Base-by-base conservation (phyloP, 2,888 invertebrate genomes). In the Platypus cylindrus region DNA sequence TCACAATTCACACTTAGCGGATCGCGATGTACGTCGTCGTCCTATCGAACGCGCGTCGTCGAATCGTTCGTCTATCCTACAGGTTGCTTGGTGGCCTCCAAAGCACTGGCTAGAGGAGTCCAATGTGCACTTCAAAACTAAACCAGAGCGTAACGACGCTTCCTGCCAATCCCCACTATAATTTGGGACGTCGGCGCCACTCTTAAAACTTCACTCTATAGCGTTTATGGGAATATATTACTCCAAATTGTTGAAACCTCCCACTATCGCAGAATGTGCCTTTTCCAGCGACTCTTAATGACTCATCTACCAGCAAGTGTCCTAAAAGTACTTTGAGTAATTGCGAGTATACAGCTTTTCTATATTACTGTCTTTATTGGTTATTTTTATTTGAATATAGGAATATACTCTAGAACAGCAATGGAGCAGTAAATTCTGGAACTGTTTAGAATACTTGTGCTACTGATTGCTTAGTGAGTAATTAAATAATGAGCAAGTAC, bases 71-170 rank as follows among this genome's bases (percentile, higher is more conserved):
- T 58, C 55, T 55, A 47, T 55, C 55, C 58, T 58, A 59, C 58
- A 56, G 55, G 54, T 62, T 57, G 57, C 60, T 58, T 58, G 51
- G 59, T 58, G 53, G 59, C 60, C 59, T 60, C 56, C 59, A 59
- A 60, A 61, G 61, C 61, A 60, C 59, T 61, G 57, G 62, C 60
- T 62, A 59, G 55, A 58, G 55, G 48, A 51, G 51, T 48, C 48
- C 52, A 52, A 55, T 49, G 53, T 52, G 52, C 50, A 56, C 55
- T 56, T 56, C 48, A 52, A 56, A 55, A 59, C 59, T 59, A 60
- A 60, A 56, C 52, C 54, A 55, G 51, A 55, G 49, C 56, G 53
- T 52, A 52, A 54, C 54, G 51, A 54, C 54, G 50, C 40, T 44
- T 54, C 58, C 54, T 33, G 33, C 43, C 34, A 31, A 22, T 16